A percentile compares a stretch with the other conserved stretches of the same genome.
phyloP scores from a whole-genome alignment of 2,797 vertebrate genomes.

The Rhincodon typus region DNA sequence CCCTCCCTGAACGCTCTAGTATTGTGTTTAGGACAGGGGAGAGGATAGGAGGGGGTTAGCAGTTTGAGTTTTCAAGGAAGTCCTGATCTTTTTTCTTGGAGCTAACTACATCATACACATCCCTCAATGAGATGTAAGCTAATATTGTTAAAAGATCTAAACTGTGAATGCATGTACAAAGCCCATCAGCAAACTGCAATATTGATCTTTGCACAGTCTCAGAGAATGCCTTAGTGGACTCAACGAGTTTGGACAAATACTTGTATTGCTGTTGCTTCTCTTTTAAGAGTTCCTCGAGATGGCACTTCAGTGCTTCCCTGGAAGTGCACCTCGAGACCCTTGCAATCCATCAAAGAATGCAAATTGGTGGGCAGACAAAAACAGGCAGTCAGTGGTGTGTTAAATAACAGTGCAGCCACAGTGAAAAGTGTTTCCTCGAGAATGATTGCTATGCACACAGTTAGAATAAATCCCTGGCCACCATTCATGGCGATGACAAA shows the following conservation, averaged over 20 bases:
- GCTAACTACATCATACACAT: slow-evolving; percentile 1
- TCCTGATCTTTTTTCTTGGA: background rate
- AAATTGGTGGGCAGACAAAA: slow-evolving; percentile 65
- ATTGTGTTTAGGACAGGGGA: slow-evolving; percentile 43
- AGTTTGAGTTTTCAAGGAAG: background rate
- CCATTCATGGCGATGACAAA: slow-evolving; percentile 48
- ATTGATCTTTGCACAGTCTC: slow-evolving; percentile 62
- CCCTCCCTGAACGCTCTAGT: slow-evolving; percentile 57
- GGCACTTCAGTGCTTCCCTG: slow-evolving; percentile 69
- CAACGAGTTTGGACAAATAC: slow-evolving; percentile 64
- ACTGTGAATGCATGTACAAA: slow-evolving; percentile 51
- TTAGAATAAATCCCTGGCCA: slow-evolving; percentile 57
- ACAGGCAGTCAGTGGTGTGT: slow-evolving; percentile 64
- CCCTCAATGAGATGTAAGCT: slow-evolving; percentile 49
- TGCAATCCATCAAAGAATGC: slow-evolving; percentile 68
- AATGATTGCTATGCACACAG: slow-evolving; percentile 65
- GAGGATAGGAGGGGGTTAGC: background rate
- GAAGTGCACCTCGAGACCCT: slow-evolving; percentile 67
- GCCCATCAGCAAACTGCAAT: slow-evolving; percentile 59
- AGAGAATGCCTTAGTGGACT: slow-evolving; percentile 53
- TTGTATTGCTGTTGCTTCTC: slow-evolving; percentile 55
- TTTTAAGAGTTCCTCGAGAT: slow-evolving; percentile 67
- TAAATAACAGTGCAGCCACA: slow-evolving; percentile 65
- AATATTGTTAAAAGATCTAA: slow-evolving; percentile 51
- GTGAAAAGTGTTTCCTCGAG: slow-evolving; percentile 56